These are phyloP conservation scores for Anas bahamensis DNA, from an alignment of 2,797 vertebrate genomes.

Conservation along the genomic window DNA sequence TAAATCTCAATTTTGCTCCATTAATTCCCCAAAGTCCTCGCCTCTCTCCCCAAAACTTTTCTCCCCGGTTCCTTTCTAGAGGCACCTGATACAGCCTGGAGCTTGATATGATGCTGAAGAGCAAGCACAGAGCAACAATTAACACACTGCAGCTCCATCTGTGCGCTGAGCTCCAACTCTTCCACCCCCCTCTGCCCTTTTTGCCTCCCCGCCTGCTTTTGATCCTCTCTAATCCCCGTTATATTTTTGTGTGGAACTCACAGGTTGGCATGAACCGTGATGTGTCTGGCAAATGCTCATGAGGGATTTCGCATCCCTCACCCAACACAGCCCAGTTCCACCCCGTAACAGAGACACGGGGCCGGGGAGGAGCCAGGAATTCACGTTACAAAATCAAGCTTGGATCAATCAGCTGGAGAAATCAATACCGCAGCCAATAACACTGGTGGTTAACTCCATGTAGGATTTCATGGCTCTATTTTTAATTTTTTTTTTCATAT, in stretches of 20 bases:
- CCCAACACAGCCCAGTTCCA: not conserved
- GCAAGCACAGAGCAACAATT: not conserved
- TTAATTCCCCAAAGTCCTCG: not conserved
- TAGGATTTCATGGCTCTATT: not conserved
- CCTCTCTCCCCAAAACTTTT: not conserved
- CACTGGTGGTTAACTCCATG: not conserved
- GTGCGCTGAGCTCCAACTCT: accelerated
- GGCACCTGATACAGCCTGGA: not conserved
- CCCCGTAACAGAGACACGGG: not conserved
- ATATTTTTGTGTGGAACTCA: not conserved
- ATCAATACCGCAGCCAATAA: slow-evolving; percentile 1
- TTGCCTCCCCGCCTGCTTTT: not conserved
- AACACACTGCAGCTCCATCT: not conserved
- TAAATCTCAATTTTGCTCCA: not conserved
- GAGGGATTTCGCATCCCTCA: not conserved
- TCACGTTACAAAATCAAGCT: not conserved
- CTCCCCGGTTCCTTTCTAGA: not conserved
- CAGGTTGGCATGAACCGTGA: not conserved
- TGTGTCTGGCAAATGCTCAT: not conserved
- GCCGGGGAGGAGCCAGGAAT: not conserved
- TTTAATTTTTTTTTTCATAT: no score
- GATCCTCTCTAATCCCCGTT: slow-evolving; percentile 34
- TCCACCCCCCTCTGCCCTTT: not conserved
- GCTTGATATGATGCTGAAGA: not conserved
- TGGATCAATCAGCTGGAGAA: slow-evolving; percentile 33